Percentiles rank a stretch among this genome's conserved stretches.
These are phyloP conservation scores for Drosophila mayaguana DNA, from an alignment of 2,888 invertebrate genomes.

Conservation along the genomic window DNA sequence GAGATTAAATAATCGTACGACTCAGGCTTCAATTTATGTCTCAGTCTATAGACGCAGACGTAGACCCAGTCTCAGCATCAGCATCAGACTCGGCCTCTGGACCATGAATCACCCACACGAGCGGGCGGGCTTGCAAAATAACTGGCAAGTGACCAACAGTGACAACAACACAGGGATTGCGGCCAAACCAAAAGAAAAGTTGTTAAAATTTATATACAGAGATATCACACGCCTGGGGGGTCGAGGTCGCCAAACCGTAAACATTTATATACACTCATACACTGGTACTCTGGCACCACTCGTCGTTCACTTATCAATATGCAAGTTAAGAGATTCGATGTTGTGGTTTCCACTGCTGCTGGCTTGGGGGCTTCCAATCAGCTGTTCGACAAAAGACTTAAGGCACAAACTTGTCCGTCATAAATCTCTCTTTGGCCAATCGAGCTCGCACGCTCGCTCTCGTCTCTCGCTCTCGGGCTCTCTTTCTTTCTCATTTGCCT, in stretches of 20 bases:
- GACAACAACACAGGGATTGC: constrained; percentile 44
- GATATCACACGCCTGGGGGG: constrained; percentile 72
- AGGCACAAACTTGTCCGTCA: constrained; percentile 75
- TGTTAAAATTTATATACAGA: constrained; percentile 65
- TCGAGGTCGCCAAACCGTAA: constrained; percentile 76
- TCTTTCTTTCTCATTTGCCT: constrained; percentile 54
- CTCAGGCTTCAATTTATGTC: constrained; percentile 38
- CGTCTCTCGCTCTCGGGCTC: constrained; percentile 22
- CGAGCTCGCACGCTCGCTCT: constrained; percentile 26
- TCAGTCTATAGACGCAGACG: constrained; percentile 37
- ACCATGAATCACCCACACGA: constrained; percentile 59
- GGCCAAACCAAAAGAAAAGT: constrained; percentile 58
- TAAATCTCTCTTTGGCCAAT: constrained; percentile 70
- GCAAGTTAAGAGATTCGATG: constrained; percentile 49
- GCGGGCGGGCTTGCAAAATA: constrained; percentile 49
- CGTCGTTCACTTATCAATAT: constrained; percentile 67
- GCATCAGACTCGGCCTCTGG: constrained; percentile 11
- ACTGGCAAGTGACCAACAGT: constrained; percentile 51
- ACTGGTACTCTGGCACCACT: constrained; percentile 13
- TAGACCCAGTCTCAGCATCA: constrained; percentile 16
- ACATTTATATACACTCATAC: constrained; percentile 58
- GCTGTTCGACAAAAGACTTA: constrained; percentile 75
- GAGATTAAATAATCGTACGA: constrained; percentile 73
- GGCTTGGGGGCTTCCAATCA: constrained; percentile 59
- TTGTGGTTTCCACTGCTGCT: constrained; percentile 22